These are phyloP conservation scores for Sinohyriopsis cumingii DNA, from an alignment of 2,888 invertebrate species.

Conservation along the genomic window DNA sequence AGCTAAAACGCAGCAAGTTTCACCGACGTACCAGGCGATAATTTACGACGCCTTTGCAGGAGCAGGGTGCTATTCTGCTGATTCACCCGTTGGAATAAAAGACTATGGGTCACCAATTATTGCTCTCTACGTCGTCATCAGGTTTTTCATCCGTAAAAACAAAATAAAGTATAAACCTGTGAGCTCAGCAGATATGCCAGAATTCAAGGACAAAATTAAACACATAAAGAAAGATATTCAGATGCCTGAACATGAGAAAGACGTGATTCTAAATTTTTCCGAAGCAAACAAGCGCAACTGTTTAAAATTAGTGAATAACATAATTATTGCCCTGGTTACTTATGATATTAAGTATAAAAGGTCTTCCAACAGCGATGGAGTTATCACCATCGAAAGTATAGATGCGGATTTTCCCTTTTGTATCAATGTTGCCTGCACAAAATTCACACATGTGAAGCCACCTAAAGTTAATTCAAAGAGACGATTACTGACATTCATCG, in stretches of 20 bases:
- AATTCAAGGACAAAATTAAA: not conserved
- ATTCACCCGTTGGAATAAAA: constrained; percentile 7
- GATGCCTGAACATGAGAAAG: not conserved
- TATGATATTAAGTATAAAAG: too few relatives aligned
- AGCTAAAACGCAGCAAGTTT: constrained; percentile 10
- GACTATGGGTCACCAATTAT: constrained; percentile 14
- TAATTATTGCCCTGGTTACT: too few relatives aligned
- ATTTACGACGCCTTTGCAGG: constrained; percentile 13
- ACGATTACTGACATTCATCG: constrained; percentile 10
- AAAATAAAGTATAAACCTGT: not conserved
- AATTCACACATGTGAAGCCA: not conserved
- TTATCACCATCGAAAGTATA: not conserved
- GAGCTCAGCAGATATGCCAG: not conserved
- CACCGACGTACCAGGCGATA: not conserved
- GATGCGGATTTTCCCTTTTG: not conserved
- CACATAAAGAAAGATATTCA: not conserved
- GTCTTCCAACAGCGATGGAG: not conserved
- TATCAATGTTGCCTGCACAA: not conserved
- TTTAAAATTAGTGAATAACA: not conserved
- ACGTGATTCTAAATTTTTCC: not conserved
- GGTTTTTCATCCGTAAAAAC: too few relatives aligned
- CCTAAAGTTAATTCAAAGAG: not conserved
- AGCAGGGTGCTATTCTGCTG: constrained; percentile 5
- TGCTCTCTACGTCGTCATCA: constrained; percentile 9
- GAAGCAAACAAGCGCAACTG: not conserved